Evolutionary conservation across 2,888 invertebrate genomes (phyloP).

Genomic region (Lumbricus terrestris): DNA sequence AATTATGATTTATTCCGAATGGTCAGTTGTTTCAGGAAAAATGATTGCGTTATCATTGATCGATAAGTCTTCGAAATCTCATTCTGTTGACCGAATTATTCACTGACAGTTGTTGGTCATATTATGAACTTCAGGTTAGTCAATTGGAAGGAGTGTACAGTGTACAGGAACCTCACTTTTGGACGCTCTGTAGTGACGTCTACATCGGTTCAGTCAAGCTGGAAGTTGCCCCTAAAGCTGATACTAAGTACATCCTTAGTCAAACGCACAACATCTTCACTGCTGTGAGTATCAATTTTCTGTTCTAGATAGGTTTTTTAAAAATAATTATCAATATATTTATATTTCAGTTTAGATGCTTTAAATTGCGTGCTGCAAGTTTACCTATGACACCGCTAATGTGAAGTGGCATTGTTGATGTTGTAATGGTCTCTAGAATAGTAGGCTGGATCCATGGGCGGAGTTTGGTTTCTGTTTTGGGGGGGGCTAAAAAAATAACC

Average conservation of each 20-base stretch:
- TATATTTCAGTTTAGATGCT: background rate
- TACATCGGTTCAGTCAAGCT: conserved; percentile 90
- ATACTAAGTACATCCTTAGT: conserved; percentile 86
- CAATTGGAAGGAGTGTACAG: conserved; percentile 89
- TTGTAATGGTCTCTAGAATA: too few relatives aligned
- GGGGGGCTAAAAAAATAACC: too few relatives aligned
- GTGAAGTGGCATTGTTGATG: too few relatives aligned
- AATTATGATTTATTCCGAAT: too few relatives aligned
- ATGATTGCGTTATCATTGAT: background rate
- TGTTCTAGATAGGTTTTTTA: background rate
- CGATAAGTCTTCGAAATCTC: background rate
- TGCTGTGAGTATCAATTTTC: conserved; percentile 61
- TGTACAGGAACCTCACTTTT: conserved; percentile 95
- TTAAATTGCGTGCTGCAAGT: too few relatives aligned
- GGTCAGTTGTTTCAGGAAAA: too few relatives aligned
- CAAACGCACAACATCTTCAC: conserved; percentile 93
- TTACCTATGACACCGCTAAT: too few relatives aligned
- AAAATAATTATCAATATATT: background rate
- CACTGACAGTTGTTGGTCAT: background rate
- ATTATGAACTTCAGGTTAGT: conserved; percentile 62
- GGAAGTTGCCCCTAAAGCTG: conserved; percentile 89
- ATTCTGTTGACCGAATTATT: background rate
- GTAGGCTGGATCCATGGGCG: too few relatives aligned
- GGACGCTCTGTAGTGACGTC: conserved; percentile 92
- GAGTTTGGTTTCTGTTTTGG: too few relatives aligned